Evolutionary conservation across 2,888 invertebrate genomes (phyloP), one percentile per base, ranked within the genome.

Genomic region (Trissolcus japonicus): DNA sequence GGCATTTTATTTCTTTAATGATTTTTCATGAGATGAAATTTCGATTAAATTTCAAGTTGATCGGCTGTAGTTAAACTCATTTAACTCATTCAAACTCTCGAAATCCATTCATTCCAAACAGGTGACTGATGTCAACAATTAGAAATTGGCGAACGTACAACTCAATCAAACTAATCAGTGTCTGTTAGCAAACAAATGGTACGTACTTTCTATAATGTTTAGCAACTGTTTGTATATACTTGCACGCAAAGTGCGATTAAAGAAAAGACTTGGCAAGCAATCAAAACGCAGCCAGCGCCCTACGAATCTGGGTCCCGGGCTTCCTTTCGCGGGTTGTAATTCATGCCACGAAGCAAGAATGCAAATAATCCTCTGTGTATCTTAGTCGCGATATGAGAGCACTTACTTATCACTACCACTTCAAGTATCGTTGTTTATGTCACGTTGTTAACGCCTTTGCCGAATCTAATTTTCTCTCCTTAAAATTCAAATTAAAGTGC

Each of bases 281-380:
- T 76, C 79, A 79, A 79, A 73, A 73, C 66, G 69, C 56, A 76
- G 68, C 72, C 55, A 62, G 67, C 61, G 76, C 75, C 73, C 73
- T 60, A 59, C 57, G 65, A 78, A 78, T 79, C 76, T 76, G 76
- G 68, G 68, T 75, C 68, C 59, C 55, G 69, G 40, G 57, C 68
- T 75, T 59, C 46, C 59, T 75, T 75, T 46, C 50, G 68, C 75
- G 48, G 13, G 48, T 65, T 25, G 25, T 71, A 71, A 71, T 76
- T 76, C 67, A 76, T 76, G 59, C 76, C 60, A 51, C 69, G n/a
- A 14, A 51, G 40, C n/a, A 60, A 69, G 69, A 69, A 76, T 76
- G 76, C 76, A 76, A 76, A 76, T 76, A 76, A 67, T 61, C 50
- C 19, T 48, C 56, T 7, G 51, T 69, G 69, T 68, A 62, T 75